Evolutionary conservation across 35 echinoderm and acorn worm species (phyloP).

Genomic region (Ptychodera flava): DNA sequence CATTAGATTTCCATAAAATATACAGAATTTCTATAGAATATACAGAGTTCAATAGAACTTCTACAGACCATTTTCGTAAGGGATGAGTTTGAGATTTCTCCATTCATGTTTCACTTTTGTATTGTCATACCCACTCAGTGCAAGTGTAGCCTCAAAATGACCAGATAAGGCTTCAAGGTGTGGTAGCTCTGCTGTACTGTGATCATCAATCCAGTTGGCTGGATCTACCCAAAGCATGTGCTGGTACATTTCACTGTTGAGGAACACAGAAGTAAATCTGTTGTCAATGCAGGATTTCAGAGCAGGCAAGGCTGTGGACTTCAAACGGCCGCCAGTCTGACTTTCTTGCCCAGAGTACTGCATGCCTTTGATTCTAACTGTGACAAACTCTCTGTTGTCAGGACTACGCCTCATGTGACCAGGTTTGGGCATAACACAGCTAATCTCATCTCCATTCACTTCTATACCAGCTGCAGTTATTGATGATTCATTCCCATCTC

Average conservation of each 20-base stretch:
- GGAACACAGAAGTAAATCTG: slow-evolving; percentile 22
- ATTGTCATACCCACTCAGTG: slow-evolving; percentile 14
- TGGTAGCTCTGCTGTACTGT: slow-evolving; percentile 21
- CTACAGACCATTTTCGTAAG: no score
- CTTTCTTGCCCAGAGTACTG: slow-evolving; percentile 16
- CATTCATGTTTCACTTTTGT: slow-evolving; percentile 39
- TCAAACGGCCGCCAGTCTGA: not conserved
- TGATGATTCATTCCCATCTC: slow-evolving; percentile 14
- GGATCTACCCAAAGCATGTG: slow-evolving; percentile 57
- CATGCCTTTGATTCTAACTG: not conserved
- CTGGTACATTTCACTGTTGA: slow-evolving; percentile 28
- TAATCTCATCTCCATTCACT: not conserved
- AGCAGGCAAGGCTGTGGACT: not conserved
- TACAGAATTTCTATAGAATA: no score
- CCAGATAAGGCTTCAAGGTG: slow-evolving; percentile 7
- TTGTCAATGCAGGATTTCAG: slow-evolving; percentile 25
- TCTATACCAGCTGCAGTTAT: slow-evolving; percentile 13
- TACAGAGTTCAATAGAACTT: no score
- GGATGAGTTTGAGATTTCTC: slow-evolving; percentile 34
- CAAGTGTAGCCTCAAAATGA: slow-evolving; percentile 34
- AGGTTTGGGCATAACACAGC: slow-evolving; percentile 18
- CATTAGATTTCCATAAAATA: no score
- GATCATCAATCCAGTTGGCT: slow-evolving; percentile 53
- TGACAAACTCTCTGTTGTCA: slow-evolving; percentile 27
- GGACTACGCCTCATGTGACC: slow-evolving; percentile 20